Conservation (phyloP, 2,797 vertebrate genomes). For the Pterois miles region DNA sequence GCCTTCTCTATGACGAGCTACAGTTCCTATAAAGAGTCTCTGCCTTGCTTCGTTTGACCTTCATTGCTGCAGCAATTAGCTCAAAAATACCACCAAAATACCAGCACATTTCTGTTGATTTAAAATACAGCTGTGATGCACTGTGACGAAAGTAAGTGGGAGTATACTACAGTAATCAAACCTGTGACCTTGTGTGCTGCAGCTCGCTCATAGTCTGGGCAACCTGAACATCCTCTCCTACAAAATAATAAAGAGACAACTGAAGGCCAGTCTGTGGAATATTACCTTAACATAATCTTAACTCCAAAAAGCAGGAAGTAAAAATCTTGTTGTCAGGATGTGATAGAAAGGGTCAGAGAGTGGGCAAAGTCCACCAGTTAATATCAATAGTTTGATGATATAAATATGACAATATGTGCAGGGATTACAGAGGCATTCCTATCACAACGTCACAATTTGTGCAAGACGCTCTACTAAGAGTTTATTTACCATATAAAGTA, state of each 20-base stretch:
- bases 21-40: background rate
- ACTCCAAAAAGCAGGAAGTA: background rate
- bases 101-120: background rate
- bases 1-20: background rate
- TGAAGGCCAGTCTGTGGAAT: background rate
- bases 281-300: background rate
- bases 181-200: background rate
- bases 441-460: background rate
- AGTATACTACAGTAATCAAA: background rate
- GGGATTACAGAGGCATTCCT: background rate
- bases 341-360: background rate
- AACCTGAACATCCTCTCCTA: background rate
- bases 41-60: slow-evolving; percentile 5
- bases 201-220: background rate
- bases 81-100: background rate
- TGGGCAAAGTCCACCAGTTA: background rate
- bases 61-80: slow-evolving; percentile 16
- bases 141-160: background rate
- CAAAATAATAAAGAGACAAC: background rate
- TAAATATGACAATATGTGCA: background rate
- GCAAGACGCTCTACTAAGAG: background rate
- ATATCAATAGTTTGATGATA: background rate
- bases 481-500: background rate
- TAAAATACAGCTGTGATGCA: background rate
- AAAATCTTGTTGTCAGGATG: background rate